These are phyloP conservation scores for Corythaeola cristata DNA, from an alignment of 2,113 vertebrate genomes.

Conservation along the genomic window DNA sequence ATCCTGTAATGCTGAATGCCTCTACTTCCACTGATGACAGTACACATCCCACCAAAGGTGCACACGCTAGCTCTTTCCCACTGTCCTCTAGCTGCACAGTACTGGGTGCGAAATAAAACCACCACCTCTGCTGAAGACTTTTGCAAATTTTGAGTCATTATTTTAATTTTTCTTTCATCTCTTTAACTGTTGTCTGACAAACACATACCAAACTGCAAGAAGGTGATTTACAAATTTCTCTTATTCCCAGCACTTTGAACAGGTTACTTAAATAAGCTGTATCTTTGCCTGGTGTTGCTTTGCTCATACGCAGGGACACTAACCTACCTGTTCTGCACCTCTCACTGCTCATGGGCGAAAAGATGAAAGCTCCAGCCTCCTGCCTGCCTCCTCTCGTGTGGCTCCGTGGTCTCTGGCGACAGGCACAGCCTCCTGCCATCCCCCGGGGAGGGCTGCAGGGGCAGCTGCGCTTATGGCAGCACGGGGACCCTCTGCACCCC, in stretches of 20 bases:
- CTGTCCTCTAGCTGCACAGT: not conserved
- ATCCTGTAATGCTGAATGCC: not conserved
- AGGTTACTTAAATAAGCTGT: not conserved
- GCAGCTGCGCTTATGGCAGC: not conserved
- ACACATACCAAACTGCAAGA: not conserved
- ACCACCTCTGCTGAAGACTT: not conserved
- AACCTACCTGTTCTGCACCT: not conserved
- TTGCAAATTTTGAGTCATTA: not conserved
- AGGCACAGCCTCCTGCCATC: fast-evolving
- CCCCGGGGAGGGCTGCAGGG: not conserved
- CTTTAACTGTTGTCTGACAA: not conserved
- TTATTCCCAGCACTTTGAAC: not conserved
- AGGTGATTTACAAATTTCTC: not conserved
- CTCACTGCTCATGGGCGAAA: not conserved
- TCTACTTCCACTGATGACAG: not conserved
- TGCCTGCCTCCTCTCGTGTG: fast-evolving
- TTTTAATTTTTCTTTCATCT: not conserved
- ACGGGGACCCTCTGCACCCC: fast-evolving
- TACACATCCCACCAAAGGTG: fast-evolving
- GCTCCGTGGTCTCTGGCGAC: not conserved
- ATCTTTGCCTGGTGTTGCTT: not conserved
- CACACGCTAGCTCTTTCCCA: not conserved
- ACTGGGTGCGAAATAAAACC: not conserved
- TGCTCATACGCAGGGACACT: not conserved
- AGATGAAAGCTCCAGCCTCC: not conserved